These are phyloP conservation scores for Parazoanthus swiftii DNA, from an alignment of 92 coral and sea anemone genomes.

Conservation along the genomic window DNA sequence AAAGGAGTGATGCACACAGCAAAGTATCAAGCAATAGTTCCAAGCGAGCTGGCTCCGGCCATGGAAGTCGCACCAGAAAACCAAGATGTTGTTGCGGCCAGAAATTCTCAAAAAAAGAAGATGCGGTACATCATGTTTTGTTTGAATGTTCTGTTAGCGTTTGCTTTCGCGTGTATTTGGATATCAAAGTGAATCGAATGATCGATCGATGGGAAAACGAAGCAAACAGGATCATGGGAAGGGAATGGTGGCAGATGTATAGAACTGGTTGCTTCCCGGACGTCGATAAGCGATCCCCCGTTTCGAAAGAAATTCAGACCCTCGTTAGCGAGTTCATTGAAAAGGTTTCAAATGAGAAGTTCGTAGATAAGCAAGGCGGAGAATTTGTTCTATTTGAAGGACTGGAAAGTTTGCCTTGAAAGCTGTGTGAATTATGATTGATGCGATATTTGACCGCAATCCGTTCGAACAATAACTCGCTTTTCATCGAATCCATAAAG, in stretches of 20 bases:
- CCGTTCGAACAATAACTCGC: neutral
- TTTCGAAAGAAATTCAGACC: conserved; percentile 44
- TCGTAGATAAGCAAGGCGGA: conserved; percentile 40
- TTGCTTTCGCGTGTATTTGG: conserved; percentile 58
- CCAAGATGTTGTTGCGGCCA: conserved; percentile 60
- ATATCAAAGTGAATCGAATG: conserved; percentile 51
- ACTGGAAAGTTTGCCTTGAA: conserved; percentile 49
- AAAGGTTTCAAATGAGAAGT: conserved; percentile 46
- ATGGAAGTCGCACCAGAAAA: conserved; percentile 33
- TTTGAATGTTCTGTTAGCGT: conserved; percentile 56
- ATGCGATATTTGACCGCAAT: neutral
- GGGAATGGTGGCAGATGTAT: conserved; percentile 67
- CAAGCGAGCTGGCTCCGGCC: neutral
- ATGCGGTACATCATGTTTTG: conserved; percentile 53
- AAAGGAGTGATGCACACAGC: neutral
- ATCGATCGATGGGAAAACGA: conserved; percentile 52
- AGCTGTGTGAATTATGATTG: neutral
- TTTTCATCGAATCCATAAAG: neutral
- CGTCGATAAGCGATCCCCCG: conserved; percentile 45
- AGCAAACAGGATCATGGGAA: conserved; percentile 54
- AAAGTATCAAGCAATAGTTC: neutral
- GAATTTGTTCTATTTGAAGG: conserved; percentile 53
- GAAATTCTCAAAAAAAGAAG: conserved; percentile 52
- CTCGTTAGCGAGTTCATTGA: conserved; percentile 51
- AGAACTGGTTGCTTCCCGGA: conserved; percentile 60